phyloP scores from a whole-genome alignment of 2,888 invertebrate genomes.

The Mimas tiliae region DNA sequence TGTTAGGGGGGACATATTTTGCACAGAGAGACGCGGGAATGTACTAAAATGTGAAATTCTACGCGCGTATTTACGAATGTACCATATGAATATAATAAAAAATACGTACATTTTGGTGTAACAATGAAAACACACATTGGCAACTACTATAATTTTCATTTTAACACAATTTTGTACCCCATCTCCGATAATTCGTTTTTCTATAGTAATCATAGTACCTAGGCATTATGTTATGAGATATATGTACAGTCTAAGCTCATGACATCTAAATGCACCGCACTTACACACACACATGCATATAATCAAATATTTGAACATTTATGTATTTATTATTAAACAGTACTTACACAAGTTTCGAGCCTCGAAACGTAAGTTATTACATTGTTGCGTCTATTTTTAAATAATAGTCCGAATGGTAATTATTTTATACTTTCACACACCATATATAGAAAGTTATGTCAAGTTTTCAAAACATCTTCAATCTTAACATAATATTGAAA shows the following conservation, averaged over 20 bases:
- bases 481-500: too few relatives aligned
- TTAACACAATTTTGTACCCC: constrained; percentile 30
- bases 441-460: too few relatives aligned
- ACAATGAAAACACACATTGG: background rate
- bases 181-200: constrained; percentile 47
- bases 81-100: background rate
- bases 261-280: constrained; percentile 62
- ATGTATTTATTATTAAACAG: constrained; percentile 27
- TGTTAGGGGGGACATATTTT: too few relatives aligned
- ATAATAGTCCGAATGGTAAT: too few relatives aligned
- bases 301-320: constrained; percentile 19
- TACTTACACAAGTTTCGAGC: constrained; percentile 44
- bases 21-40: too few relatives aligned
- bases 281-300: constrained; percentile 29
- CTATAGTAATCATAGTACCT: constrained; percentile 57
- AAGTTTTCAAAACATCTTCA: too few relatives aligned
- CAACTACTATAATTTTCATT: background rate
- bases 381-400: constrained; percentile 26
- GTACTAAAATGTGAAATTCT: too few relatives aligned
- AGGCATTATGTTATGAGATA: constrained; percentile 69
- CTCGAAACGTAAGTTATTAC: constrained; percentile 42
- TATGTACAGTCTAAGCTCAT: constrained; percentile 77
- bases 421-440: too few relatives aligned
- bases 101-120: constrained; percentile 4
- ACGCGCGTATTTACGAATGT: too few relatives aligned